Evolutionary conservation across 2,888 invertebrate genomes (phyloP), one percentile per base, ranked within the genome.

Genomic region (Tortrix viridana): DNA sequence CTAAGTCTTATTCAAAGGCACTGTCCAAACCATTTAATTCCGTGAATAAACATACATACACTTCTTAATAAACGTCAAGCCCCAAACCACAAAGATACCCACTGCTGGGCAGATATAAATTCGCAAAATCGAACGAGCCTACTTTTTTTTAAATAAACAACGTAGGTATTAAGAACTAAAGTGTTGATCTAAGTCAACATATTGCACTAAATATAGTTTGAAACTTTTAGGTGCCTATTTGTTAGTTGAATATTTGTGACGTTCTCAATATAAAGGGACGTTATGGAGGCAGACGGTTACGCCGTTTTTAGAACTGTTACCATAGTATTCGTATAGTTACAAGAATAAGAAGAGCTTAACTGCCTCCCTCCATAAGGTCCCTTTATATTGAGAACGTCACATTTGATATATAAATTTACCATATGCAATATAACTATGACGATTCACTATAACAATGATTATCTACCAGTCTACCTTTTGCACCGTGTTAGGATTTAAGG

Each of bases 1-100:
- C 46, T 19, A 50, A 50, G 62, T 62, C 56, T 56, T 60, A 47
- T 5, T 7, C 50, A 53, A 65, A 61, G 61, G 57, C 56, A 60
- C 57, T 57, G 52, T 38, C 23, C 32, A 44, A 55, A 23, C 43
- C 54, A 19, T 53, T 41, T 41, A 38, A 41, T 38, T 41, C 41
- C 41, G 14, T n/a, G 37, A 41, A 38, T 20, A 20, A 38, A 53
- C 50, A 50, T 37, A 50, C 52, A n/a, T 12, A 22, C n/a, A 48
- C 19, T 18, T 14, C 7, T 52, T 7, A 23, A 38, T 38, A 22
- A 12, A 20, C 53, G 16, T 41, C 38, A 22, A n/a, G 7, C 19
- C 16, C 19, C 32, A 37, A 41, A 22, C 53, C 53, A 41, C 22
- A 41, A 38, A 52, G 1, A 52, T 5, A 50, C 16, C 41, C 54